These are phyloP conservation scores for Falco peregrinus DNA, from an alignment of 2,797 vertebrate species.

Conservation along the genomic window DNA sequence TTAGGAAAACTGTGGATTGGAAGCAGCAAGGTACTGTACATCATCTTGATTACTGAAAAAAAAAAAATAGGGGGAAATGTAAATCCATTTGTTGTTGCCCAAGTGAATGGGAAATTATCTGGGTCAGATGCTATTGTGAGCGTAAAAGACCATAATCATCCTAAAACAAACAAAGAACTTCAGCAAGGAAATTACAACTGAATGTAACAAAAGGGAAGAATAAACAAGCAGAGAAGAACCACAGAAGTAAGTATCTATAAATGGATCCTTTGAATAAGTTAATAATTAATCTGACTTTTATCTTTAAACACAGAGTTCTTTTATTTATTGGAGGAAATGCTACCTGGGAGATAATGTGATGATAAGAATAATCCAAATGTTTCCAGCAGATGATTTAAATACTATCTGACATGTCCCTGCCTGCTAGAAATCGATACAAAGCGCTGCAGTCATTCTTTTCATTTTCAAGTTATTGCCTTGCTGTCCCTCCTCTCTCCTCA, in stretches of 20 bases:
- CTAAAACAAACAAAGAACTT: conserved; percentile 4
- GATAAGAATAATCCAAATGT: conserved; percentile 30
- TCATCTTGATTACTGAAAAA: neutral
- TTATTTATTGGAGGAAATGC: conserved; percentile 32
- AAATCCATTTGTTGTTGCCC: neutral
- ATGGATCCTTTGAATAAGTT: neutral
- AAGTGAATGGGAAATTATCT: neutral
- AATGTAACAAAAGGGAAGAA: neutral
- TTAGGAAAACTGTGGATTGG: neutral
- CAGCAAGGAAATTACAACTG: neutral
- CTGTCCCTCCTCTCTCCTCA: neutral
- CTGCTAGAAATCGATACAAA: conserved; percentile 25
- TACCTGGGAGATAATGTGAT: conserved; percentile 36
- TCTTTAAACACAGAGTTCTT: neutral
- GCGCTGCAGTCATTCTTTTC: conserved; percentile 4
- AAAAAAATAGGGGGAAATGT: neutral
- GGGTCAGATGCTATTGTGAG: neutral
- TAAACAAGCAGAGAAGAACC: neutral
- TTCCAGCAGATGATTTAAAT: conserved; percentile 41
- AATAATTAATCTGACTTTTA: conserved; percentile 22
- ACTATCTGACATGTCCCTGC: neutral
- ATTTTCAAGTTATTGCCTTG: conserved; percentile 33
- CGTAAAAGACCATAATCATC: neutral
- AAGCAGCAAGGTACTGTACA: neutral
- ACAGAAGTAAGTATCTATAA: neutral